phyloP scores from a whole-genome alignment of 1,140 invertebrate species.

The Drosophila varians region DNA sequence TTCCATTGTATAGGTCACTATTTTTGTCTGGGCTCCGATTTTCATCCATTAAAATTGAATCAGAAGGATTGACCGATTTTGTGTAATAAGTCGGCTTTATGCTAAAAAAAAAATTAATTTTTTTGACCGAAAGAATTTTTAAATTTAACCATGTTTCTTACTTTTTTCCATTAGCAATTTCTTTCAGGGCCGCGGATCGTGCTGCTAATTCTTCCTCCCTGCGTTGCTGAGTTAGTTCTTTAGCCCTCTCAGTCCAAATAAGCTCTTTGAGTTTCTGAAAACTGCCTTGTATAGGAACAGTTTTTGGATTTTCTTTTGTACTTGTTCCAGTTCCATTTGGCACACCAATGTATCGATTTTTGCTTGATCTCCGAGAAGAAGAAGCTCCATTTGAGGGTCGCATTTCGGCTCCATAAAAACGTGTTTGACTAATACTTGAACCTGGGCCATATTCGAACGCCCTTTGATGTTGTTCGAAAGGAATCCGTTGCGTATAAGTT shows the following conservation, averaged over 20 bases:
- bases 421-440: constrained; percentile 20
- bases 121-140: background rate
- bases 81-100: constrained; percentile 44
- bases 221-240: constrained; percentile 87
- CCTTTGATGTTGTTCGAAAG: constrained; percentile 47
- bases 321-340: constrained; percentile 37
- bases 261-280: constrained; percentile 88
- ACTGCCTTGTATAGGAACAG: constrained; percentile 85
- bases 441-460: constrained; percentile 27
- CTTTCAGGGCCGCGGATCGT: constrained; percentile 85
- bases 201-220: constrained; percentile 86
- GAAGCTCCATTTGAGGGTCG: constrained; percentile 30
- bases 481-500: constrained; percentile 37
- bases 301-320: constrained; percentile 35
- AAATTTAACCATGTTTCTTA: constrained; percentile 19
- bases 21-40: constrained; percentile 66
- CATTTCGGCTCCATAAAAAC: constrained; percentile 57
- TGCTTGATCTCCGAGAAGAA: constrained; percentile 49
- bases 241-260: constrained; percentile 87
- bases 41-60: constrained; percentile 70
- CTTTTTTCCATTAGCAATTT: constrained; percentile 84
- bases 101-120: constrained; percentile 33
- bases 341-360: constrained; percentile 67
- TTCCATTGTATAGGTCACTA: constrained; percentile 18
- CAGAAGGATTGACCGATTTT: constrained; percentile 16